Conservation (phyloP, 2,113 vertebrate genomes). For the Aegithalos caudatus region DNA sequence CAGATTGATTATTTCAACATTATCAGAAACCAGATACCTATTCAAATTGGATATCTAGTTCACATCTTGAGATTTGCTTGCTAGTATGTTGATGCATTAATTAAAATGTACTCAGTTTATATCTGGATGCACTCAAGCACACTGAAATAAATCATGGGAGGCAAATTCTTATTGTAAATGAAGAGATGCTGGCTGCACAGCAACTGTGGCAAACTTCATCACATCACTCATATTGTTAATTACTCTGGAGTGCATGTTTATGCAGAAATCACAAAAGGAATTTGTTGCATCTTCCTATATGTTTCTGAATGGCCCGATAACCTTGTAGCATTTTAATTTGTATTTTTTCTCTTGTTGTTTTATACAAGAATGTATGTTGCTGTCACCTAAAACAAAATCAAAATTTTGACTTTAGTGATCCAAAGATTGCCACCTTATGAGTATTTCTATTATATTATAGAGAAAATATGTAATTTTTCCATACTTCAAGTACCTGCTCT, state of each 20-base stretch:
- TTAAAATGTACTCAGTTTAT: conserved; percentile 2
- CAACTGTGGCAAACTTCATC: not conserved
- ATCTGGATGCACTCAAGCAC: not conserved
- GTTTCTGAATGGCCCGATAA: not conserved
- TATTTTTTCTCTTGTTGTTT: not conserved
- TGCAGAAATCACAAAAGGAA: not conserved
- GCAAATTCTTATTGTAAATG: not conserved
- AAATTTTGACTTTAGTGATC: not conserved
- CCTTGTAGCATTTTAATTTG: not conserved
- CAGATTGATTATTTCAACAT: not conserved
- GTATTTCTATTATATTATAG: not conserved
- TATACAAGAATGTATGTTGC: not conserved
- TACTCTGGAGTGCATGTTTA: not conserved
- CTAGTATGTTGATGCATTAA: not conserved
- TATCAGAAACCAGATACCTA: not conserved
- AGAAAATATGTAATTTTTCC: not conserved
- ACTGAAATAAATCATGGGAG: not conserved
- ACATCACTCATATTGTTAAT: not conserved
- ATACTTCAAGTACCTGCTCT: not conserved
- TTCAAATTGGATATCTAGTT: not conserved
- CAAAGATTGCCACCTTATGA: not conserved
- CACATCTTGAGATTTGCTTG: not conserved
- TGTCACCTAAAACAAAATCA: not conserved
- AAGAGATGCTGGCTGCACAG: not conserved
- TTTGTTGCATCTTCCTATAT: not conserved